These are phyloP conservation scores for Linnaemya vulpina DNA, from an alignment of 2,888 invertebrate genomes.

Conservation along the genomic window DNA sequence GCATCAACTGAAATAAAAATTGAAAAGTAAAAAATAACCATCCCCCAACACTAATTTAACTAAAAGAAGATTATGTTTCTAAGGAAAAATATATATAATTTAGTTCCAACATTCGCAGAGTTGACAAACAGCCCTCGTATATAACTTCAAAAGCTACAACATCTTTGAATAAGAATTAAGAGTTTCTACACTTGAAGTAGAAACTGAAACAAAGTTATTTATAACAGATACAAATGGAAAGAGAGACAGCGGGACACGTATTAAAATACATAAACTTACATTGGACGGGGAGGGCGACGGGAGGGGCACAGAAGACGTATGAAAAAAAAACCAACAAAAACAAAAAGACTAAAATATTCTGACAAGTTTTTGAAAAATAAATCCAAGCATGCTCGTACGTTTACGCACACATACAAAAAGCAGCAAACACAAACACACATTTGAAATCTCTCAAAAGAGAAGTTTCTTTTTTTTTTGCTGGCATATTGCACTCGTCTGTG, in stretches of 20 bases:
- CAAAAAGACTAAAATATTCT: not conserved
- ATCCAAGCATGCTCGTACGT: not conserved
- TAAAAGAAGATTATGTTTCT: too few relatives aligned
- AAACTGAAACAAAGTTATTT: not conserved
- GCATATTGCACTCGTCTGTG: not conserved
- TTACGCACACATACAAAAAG: not conserved
- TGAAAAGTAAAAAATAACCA: too few relatives aligned
- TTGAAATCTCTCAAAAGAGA: not conserved
- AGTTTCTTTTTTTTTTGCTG: not conserved
- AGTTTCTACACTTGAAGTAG: not conserved
- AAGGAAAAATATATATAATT: too few relatives aligned
- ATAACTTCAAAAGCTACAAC: not conserved
- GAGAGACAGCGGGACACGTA: not conserved
- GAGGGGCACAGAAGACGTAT: not conserved
- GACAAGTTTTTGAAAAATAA: not conserved
- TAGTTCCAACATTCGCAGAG: too few relatives aligned
- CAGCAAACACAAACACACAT: not conserved
- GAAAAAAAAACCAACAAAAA: not conserved
- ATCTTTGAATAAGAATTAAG: conserved; percentile 2
- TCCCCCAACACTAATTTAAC: too few relatives aligned
- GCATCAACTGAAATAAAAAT: too few relatives aligned
- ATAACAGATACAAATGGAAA: not conserved
- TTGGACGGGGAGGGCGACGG: not conserved
- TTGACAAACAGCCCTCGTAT: not conserved
- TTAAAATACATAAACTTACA: not conserved